Evolutionary conservation across 1,140 invertebrate genomes (phyloP).

Genomic region (Gryon sp.): DNA sequence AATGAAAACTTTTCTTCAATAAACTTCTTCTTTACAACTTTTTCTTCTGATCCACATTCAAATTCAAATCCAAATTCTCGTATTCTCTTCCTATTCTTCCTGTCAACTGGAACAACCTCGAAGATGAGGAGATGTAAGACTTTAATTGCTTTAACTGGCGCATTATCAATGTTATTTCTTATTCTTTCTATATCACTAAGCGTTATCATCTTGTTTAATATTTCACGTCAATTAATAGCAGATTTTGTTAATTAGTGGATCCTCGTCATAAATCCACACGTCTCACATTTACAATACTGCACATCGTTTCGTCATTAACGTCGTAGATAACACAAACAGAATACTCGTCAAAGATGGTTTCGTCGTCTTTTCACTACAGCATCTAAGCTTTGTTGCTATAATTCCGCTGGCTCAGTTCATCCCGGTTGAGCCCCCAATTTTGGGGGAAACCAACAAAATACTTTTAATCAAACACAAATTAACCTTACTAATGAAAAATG

Average conservation of each 20-base stretch:
- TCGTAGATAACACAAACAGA: no score
- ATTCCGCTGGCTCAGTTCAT: no score
- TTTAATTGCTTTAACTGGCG: constrained; percentile 16
- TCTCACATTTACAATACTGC: no score
- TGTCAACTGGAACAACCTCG: constrained; percentile 8
- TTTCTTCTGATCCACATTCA: constrained; percentile 6
- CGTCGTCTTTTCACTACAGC: no score
- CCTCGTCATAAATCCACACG: no score
- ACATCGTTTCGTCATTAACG: background rate
- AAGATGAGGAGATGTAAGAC: constrained; percentile 23
- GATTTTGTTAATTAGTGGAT: no score
- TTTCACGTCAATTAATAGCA: no score
- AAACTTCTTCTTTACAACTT: constrained; percentile 10
- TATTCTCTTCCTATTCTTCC: constrained; percentile 20
- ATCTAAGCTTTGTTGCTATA: no score
- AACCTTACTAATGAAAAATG: no score
- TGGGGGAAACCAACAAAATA: no score
- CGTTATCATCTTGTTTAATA: constrained; percentile 1
- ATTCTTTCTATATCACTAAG: constrained; percentile 10
- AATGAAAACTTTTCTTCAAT: constrained; percentile 15
- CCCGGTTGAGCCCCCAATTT: constrained; percentile 2
- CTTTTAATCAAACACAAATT: no score
- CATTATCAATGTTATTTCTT: constrained; percentile 5
- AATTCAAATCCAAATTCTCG: constrained; percentile 36
- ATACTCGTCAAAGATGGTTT: no score